Evolutionary conservation across 2,113 vertebrate species (phyloP).

Genomic region (Enhydra lutris): DNA sequence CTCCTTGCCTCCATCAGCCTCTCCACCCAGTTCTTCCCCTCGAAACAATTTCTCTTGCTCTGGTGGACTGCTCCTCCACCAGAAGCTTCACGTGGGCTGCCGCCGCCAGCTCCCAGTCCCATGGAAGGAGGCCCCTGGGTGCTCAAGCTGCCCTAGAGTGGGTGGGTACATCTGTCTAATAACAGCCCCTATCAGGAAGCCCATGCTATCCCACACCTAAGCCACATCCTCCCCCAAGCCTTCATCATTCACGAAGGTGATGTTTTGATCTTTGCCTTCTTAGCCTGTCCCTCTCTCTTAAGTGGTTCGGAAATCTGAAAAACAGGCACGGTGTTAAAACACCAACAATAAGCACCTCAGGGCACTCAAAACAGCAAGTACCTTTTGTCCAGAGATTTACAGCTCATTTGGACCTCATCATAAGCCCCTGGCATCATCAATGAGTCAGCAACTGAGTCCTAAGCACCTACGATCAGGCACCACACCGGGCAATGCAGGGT

Average conservation of each 20-base stretch:
- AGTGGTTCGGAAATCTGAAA: conserved; percentile 18
- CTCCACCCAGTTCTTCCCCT: neutral
- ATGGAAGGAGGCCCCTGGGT: neutral
- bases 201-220: conserved; percentile 6
- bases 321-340: neutral
- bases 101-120: neutral
- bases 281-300: neutral
- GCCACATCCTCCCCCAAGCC: conserved; percentile 21
- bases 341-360: neutral
- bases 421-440: neutral
- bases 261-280: neutral
- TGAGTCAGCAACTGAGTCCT: neutral
- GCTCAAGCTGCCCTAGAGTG: neutral
- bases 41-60: accelerated
- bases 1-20: neutral
- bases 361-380: neutral
- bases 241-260: neutral
- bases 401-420: neutral
- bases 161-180: neutral
- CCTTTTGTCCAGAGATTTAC: neutral
- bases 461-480: neutral
- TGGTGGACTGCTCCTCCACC: neutral
- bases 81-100: no score
- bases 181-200: neutral
- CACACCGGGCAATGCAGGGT: neutral